These are phyloP conservation scores for Geophilus truncorum DNA, from an alignment of 2,888 invertebrate genomes.

Conservation along the genomic window DNA sequence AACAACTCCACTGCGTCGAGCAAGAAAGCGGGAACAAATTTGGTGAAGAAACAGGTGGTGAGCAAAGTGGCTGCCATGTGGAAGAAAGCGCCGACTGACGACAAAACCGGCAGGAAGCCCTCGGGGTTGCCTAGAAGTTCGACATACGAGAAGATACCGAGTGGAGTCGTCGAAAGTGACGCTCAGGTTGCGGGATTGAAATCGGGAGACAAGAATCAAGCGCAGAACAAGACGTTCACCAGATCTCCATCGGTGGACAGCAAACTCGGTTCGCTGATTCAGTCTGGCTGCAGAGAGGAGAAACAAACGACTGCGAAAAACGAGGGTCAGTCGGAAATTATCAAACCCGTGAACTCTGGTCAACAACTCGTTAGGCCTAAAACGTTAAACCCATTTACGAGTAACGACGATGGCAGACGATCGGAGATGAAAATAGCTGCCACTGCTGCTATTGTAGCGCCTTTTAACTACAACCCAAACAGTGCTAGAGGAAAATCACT, in stretches of 20 bases:
- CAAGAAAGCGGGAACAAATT: slow-evolving; percentile 32
- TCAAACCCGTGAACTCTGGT: background rate
- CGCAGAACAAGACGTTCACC: slow-evolving; percentile 33
- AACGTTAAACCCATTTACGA: background rate
- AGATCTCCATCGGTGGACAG: slow-evolving; percentile 22
- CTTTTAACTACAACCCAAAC: slow-evolving; percentile 52
- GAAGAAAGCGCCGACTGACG: slow-evolving; percentile 64
- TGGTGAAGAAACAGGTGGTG: slow-evolving; percentile 57
- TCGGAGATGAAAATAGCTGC: slow-evolving; percentile 36
- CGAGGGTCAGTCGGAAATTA: background rate
- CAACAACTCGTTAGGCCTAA: slow-evolving; percentile 2
- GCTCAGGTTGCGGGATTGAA: slow-evolving; percentile 45
- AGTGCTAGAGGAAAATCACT: slow-evolving; percentile 31
- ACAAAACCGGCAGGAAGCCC: background rate
- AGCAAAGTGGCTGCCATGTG: slow-evolving; percentile 75
- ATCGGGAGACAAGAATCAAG: slow-evolving; percentile 31
- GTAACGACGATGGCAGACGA: background rate
- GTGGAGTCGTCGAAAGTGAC: slow-evolving; percentile 44
- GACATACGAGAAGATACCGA: slow-evolving; percentile 48
- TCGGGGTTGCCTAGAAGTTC: slow-evolving; percentile 42
- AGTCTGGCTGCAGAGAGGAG: background rate
- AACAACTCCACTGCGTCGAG: slow-evolving; percentile 34
- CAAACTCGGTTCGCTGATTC: background rate
- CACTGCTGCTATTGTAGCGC: slow-evolving; percentile 52
- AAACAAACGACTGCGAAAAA: background rate